Conservation (phyloP, 2,113 vertebrate species). For the Tauraco erythrolophus region DNA sequence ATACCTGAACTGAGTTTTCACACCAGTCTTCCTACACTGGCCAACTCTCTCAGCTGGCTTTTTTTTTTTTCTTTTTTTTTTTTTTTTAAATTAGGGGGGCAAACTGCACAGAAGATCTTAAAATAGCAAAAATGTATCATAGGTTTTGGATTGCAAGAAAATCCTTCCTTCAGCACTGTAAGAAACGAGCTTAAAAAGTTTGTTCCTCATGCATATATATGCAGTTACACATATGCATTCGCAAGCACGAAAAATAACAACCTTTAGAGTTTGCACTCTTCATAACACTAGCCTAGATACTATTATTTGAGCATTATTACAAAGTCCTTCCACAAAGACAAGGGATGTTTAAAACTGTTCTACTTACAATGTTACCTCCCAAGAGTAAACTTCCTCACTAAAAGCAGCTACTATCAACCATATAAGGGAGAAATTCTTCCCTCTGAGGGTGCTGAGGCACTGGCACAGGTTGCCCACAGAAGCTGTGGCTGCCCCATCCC, state of each 20-base stretch:
- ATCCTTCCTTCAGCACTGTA: not conserved
- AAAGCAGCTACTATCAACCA: not conserved
- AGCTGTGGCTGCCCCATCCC: too few species aligned
- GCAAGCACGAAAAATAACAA: not conserved
- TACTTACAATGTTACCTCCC: not conserved
- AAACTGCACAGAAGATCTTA: not conserved
- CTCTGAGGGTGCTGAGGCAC: too few species aligned
- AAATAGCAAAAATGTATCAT: not conserved
- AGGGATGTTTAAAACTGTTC: not conserved
- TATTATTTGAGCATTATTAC: not conserved
- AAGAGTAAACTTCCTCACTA: not conserved
- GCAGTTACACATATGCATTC: not conserved
- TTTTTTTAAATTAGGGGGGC: not conserved
- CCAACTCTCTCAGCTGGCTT: not conserved
- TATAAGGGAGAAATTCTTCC: too few species aligned
- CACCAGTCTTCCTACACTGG: not conserved
- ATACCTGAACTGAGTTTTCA: not conserved
- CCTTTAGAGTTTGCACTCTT: not conserved
- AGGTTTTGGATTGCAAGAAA: not conserved
- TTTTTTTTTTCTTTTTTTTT: too few species aligned
- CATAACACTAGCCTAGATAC: not conserved
- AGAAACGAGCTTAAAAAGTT: not conserved
- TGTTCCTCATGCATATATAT: accelerated
- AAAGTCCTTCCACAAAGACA: not conserved
- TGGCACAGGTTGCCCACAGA: too few species aligned